Conservation (phyloP, 2,888 invertebrate genomes). For the Drosophila mulleri region DNA sequence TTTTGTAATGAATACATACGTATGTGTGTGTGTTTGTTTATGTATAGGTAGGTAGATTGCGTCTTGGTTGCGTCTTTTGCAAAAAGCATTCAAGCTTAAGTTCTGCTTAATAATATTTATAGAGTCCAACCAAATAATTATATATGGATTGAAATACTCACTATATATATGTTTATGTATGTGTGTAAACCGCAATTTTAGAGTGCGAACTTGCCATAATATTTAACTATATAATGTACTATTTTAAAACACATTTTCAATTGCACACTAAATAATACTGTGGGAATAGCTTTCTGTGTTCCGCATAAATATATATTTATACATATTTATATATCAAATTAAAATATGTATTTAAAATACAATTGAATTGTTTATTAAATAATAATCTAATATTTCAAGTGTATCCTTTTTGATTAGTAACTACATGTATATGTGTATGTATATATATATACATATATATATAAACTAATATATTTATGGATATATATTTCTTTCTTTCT, state of each 20-base stretch:
- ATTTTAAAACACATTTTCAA: slow-evolving; percentile 36
- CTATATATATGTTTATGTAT: slow-evolving; percentile 3
- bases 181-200: not conserved
- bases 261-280: slow-evolving; percentile 60
- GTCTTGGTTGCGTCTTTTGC: not conserved
- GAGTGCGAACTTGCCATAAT: slow-evolving; percentile 1
- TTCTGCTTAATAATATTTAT: slow-evolving; percentile 1
- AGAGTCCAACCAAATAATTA: slow-evolving; percentile 7
- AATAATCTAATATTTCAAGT: slow-evolving; percentile 9
- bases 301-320: slow-evolving; percentile 10
- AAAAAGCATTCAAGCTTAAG: slow-evolving; percentile 23
- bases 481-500: slow-evolving; percentile 22
- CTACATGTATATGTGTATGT: not conserved
- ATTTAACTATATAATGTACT: slow-evolving; percentile 11
- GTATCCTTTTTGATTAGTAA: slow-evolving; percentile 6
- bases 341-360: slow-evolving; percentile 41
- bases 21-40: slow-evolving; percentile 1
- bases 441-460: not conserved
- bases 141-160: slow-evolving; percentile 7
- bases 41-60: slow-evolving; percentile 3
- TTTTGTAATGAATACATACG: slow-evolving; percentile 52
- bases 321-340: slow-evolving; percentile 9
- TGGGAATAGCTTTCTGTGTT: slow-evolving; percentile 39
- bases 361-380: slow-evolving; percentile 32
- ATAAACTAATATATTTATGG: slow-evolving; percentile 1